Evolutionary conservation across 2,113 vertebrate genomes (phyloP), one percentile per base, ranked within the genome.

Genomic region (Sphaerodactylus townsendi): DNA sequence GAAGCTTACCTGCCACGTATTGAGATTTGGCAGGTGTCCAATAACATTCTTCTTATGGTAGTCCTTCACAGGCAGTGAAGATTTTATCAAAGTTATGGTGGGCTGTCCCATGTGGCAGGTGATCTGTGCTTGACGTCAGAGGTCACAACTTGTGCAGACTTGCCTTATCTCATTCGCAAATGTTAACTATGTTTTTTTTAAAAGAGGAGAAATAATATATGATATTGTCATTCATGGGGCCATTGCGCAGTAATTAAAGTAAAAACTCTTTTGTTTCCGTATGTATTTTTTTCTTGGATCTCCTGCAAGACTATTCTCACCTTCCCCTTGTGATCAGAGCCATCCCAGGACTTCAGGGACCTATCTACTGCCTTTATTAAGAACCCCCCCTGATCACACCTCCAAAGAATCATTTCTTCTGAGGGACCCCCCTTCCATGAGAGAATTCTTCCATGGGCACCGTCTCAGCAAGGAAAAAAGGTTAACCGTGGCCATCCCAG

Each of bases 251-350:
- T 96, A 95, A 97, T 96, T 96, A 96, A 96, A 96, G 95, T 95
- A 94, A 96, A 85, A 96, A 96, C 95, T 97, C 94, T 97, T 96
- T 96, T 96, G 95, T 96, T 96, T 96, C 95, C 92, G 94, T 95
- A 94, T 96, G 95, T 95, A 96, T 96, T 96, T 95, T 44, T 95
- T 96, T 96, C 96, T 96, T 96, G 96, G 95, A 97, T 95, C 96
- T 97, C 93, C 96, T 96, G 96, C 96, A 97, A 97, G 96, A 96
- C 96, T 93, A 97, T 97, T 97, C 94, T 96, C 96, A 97, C 96
- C 96, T 97, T 96, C 96, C 96, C 96, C 96, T 97, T 97, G 96
- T 96, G 96, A 96, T 97, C 96, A 97, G 96, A 97, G 95, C 94
- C 95, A 94, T 96, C 94, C 95, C 96, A 96, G 96, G 96, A 97